A percentile compares a stretch with the other conserved stretches of the same genome.
Conservation (phyloP, 2,113 vertebrate species). For the Oxygymnocypris stewartii region DNA sequence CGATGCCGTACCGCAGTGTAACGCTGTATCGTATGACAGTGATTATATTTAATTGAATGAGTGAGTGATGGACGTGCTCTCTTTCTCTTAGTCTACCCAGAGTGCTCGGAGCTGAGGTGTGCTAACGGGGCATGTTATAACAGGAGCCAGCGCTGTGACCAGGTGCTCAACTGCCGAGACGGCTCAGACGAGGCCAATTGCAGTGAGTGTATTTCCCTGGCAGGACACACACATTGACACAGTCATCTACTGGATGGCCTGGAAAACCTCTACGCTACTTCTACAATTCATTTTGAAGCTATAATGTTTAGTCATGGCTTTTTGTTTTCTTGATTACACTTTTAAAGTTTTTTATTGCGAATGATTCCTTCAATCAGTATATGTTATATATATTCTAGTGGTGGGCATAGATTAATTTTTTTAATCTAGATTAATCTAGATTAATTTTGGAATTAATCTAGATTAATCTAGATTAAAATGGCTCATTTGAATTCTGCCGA, state of each 20-base stretch:
- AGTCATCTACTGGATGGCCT: not conserved
- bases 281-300: not conserved
- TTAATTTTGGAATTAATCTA: too few relatives aligned
- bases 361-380: not conserved
- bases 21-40: constrained; percentile 28
- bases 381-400: too few relatives aligned
- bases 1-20: not conserved
- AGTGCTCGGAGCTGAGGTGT: constrained; percentile 87
- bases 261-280: not conserved
- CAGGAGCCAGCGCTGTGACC: constrained; percentile 88
- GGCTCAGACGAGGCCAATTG: constrained; percentile 93
- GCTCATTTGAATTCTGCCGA: too few relatives aligned
- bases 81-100: constrained; percentile 83
- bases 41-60: constrained; percentile 45
- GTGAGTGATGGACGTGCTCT: constrained; percentile 49
- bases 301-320: not conserved
- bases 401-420: too few relatives aligned
- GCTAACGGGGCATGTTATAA: constrained; percentile 93
- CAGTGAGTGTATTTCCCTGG: constrained; percentile 81
- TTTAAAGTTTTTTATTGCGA: not conserved
- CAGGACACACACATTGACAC: constrained; percentile 10
- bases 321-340: not conserved
- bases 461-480: too few relatives aligned
- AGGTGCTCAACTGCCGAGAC: constrained; percentile 88
- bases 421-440: too few relatives aligned